Percentiles rank a stretch among this genome's conserved stretches.
Conservation (phyloP, 2,113 vertebrate genomes). For the Gobiocypris rarus region DNA sequence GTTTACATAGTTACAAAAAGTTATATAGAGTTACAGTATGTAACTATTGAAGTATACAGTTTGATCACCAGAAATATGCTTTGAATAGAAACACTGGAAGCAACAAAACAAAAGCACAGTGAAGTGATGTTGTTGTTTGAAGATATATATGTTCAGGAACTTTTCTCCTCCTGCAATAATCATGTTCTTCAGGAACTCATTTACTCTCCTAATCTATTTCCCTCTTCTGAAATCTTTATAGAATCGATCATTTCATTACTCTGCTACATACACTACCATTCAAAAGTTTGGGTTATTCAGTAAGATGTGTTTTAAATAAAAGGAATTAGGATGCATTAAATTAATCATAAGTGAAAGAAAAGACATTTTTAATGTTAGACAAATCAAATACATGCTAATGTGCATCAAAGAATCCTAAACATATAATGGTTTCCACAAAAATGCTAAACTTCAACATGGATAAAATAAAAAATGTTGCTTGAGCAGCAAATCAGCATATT, state of each 20-base stretch:
- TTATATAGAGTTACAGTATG: not conserved
- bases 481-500: not conserved
- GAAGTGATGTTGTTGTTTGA: not conserved
- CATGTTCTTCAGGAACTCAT: not conserved
- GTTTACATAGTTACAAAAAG: not conserved
- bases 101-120: not conserved
- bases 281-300: not conserved
- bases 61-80: not conserved
- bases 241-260: not conserved
- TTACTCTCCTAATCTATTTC: not conserved
- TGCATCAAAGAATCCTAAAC: not conserved
- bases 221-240: not conserved
- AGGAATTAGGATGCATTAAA: not conserved
- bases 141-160: no score
- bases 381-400: no score
- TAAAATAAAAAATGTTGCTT: not conserved
- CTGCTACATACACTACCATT: not conserved
- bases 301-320: not conserved
- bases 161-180: not conserved
- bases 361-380: no score
- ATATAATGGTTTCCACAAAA: not conserved
- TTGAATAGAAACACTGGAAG: not conserved
- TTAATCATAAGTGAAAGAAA: not conserved
- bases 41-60: constrained; percentile 43
- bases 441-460: not conserved